Base-by-base conservation (phyloP, 2,888 invertebrate species). In the Lucinisca nassula region DNA sequence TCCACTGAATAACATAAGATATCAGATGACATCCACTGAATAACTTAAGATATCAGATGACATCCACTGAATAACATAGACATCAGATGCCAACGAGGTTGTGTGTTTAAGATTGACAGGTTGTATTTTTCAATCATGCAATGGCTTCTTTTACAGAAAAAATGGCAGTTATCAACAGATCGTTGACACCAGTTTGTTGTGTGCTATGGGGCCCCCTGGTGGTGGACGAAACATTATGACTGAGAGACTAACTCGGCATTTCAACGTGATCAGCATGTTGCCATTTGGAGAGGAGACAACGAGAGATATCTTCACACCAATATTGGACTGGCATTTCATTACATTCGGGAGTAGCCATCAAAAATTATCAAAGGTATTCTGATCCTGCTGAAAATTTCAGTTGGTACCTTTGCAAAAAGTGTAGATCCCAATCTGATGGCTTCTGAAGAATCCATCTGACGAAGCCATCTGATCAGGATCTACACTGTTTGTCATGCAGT, bases 201-300 rank as follows among this genome's bases (percentile, higher is more conserved):
- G 95, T 40, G 96, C 96, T 17, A 96, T 96, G 96, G 96, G 95
- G 0, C 95, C 96, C 0, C 96, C 96, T 38, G 96, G 96, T 40
- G 96, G 96, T 8, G 96, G 96, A 10, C 84, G 96, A 14, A 96
- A 96, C 90, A 93, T 93, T 55, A 94, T 96, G 45, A 96, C 96
- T 4, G 94, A 94, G 0, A 91, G 96, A 45, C 96, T 96, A 86
- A 90, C 95, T 49, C 93, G 96, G 17, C 96, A 96, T 88, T 96
- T 96, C 90, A 96, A 96, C 81, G 87, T 96, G 70, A 95, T 96
- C 75, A 92, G 94, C 24, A 95, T 96, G 79, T 95, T 96, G 75
- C 94, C 94, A 3, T 96, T 96, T 90, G 94, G 95, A 85, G 96
- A 96, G 79, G 95, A 95, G 45, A 95, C 96, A 0, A 95, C 96